Evolutionary conservation across 2,797 vertebrate species (phyloP).

Genomic region (Bradypodion pumilum): DNA sequence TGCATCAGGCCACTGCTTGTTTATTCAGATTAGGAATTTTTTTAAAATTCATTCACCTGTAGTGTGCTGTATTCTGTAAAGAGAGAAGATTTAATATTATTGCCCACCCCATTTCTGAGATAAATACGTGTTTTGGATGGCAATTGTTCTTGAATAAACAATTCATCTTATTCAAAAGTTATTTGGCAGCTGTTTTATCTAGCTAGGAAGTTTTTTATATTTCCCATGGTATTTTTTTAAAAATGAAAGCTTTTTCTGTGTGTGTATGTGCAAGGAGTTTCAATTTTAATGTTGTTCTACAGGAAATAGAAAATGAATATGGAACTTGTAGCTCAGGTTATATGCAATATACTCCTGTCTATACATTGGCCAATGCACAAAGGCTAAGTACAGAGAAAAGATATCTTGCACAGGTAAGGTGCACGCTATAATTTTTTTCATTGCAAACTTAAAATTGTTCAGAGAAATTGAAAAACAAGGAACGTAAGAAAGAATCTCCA

Average conservation of each 20-base stretch:
- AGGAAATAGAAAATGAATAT: constrained; percentile 87
- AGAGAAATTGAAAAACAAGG: not conserved
- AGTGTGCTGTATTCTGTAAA: constrained; percentile 37
- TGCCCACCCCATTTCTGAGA: constrained; percentile 26
- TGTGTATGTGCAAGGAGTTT: constrained; percentile 30
- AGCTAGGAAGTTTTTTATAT: constrained; percentile 42
- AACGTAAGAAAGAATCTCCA: too few relatives aligned
- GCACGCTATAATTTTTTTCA: not conserved
- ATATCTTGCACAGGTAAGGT: constrained; percentile 72
- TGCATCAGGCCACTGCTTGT: constrained; percentile 30
- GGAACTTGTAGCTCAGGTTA: constrained; percentile 78
- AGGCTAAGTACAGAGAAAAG: constrained; percentile 59
- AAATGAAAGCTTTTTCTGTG: not conserved
- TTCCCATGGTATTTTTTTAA: constrained; percentile 41
- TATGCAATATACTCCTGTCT: constrained; percentile 57
- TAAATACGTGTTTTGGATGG: constrained; percentile 22
- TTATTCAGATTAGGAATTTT: constrained; percentile 44
- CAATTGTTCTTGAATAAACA: constrained; percentile 28
- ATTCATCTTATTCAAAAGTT: constrained; percentile 27
- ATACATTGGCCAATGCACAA: constrained; percentile 48
- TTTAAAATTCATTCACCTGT: constrained; percentile 4
- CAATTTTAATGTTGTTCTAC: constrained; percentile 41
- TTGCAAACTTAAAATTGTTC: fast-evolving
- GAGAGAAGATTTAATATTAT: constrained; percentile 8
- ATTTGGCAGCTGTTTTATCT: constrained; percentile 11